These are phyloP conservation scores for Oryzias sinensis DNA, from an alignment of 2,797 vertebrate genomes.

Conservation along the genomic window DNA sequence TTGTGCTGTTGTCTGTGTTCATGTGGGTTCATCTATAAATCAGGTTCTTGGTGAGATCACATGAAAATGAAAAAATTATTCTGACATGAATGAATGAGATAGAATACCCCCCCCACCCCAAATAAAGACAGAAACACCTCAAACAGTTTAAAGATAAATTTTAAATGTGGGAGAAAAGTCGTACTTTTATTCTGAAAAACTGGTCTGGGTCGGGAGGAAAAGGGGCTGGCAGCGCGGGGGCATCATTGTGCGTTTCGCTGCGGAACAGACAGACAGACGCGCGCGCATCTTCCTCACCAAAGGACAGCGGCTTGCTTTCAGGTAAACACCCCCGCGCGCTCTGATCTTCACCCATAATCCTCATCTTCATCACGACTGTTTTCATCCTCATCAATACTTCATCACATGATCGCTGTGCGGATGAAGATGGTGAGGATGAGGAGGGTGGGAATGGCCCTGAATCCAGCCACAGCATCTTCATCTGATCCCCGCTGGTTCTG, in stretches of 20 bases:
- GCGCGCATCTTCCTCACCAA: not conserved
- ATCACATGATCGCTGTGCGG: not conserved
- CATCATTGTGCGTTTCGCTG: constrained; percentile 4
- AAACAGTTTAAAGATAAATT: too few relatives aligned
- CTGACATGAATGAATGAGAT: too few relatives aligned
- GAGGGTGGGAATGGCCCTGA: not conserved
- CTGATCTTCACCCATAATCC: not conserved
- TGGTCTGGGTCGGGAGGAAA: not conserved
- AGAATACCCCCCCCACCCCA: too few relatives aligned
- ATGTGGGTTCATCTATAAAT: too few relatives aligned
- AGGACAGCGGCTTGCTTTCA: constrained; percentile 23
- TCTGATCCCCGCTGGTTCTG: too few relatives aligned
- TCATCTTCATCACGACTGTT: not conserved
- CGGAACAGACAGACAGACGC: constrained; percentile 1
- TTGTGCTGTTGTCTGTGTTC: too few relatives aligned
- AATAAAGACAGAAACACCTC: too few relatives aligned
- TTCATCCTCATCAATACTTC: not conserved
- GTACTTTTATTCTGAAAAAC: not conserved
- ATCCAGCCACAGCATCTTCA: not conserved
- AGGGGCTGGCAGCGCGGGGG: not conserved
- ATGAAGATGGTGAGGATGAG: not conserved
- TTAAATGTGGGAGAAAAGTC: too few relatives aligned
- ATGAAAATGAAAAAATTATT: too few relatives aligned
- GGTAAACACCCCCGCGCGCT: constrained; percentile 9
- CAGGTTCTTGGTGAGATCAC: too few relatives aligned